phyloP scores from a whole-genome alignment of 2,888 invertebrate species.

The Omphaloscelis lunosa region DNA sequence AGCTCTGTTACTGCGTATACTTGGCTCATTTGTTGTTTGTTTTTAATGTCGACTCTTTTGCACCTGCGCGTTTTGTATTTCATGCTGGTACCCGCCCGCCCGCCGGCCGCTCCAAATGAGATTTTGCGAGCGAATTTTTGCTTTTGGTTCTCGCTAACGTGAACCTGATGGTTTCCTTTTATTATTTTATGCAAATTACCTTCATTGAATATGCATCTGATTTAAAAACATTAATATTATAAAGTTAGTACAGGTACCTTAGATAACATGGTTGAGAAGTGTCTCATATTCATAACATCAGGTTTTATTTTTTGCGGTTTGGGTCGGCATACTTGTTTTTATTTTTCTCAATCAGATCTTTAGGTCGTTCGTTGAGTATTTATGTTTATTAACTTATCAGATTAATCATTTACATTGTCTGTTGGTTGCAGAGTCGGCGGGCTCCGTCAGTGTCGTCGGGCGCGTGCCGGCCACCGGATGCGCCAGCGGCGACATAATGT shows the following conservation, averaged over 20 bases:
- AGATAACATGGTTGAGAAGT: constrained; percentile 55
- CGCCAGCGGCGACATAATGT: constrained; percentile 92
- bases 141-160: constrained; percentile 72
- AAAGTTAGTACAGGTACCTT: constrained; percentile 46
- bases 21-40: constrained; percentile 84
- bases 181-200: constrained; percentile 71
- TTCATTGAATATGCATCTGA: constrained; percentile 63
- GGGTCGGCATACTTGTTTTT: constrained; percentile 18
- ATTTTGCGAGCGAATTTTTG: constrained; percentile 75
- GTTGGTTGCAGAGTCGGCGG: constrained; percentile 84
- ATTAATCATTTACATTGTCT: constrained; percentile 40
- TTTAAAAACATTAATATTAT: constrained; percentile 54
- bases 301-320: constrained; percentile 25
- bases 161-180: constrained; percentile 72
- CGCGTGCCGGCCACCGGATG: constrained; percentile 91
- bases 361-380: constrained; percentile 25
- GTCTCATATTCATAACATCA: constrained; percentile 50
- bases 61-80: constrained; percentile 87
- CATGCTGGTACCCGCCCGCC: constrained; percentile 72
- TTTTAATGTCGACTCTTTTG: constrained; percentile 83
- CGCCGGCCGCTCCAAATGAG: constrained; percentile 76
- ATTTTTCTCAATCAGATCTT: constrained; percentile 21
- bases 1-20: constrained; percentile 70
- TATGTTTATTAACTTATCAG: constrained; percentile 17
- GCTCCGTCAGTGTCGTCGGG: constrained; percentile 82